Percentiles rank a stretch among this genome's conserved stretches.
These are phyloP conservation scores for Sebastiscus albofasciatus DNA, from an alignment of 2,797 vertebrate species.

Conservation along the genomic window DNA sequence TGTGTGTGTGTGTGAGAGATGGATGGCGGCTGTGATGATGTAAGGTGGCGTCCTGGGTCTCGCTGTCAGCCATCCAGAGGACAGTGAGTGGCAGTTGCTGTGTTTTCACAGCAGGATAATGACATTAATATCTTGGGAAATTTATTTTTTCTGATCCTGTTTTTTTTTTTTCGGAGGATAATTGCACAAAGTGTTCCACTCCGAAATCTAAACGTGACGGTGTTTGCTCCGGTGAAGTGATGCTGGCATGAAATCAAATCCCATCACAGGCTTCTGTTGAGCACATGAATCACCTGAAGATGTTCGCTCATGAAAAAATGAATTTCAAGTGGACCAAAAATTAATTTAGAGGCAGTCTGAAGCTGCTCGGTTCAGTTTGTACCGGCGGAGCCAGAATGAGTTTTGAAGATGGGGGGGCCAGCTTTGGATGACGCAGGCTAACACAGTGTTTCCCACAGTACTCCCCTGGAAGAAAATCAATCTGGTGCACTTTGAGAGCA, in stretches of 20 bases:
- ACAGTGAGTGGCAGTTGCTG: constrained; percentile 27
- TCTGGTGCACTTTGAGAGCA: too few species aligned
- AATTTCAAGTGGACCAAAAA: neutral
- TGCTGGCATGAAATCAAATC: neutral
- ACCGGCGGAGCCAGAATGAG: too few species aligned
- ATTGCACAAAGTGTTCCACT: neutral
- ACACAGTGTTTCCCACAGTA: too few species aligned
- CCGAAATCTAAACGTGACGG: neutral
- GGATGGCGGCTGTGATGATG: neutral
- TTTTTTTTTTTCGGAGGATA: neutral
- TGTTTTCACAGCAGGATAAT: constrained; percentile 12
- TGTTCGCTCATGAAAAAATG: neutral
- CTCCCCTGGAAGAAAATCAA: too few species aligned
- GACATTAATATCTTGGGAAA: neutral
- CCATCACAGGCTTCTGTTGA: neutral
- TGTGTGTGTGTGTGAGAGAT: neutral
- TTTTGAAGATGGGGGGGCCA: too few species aligned
- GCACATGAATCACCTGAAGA: neutral
- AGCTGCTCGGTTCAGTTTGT: neutral
- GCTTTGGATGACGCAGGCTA: too few species aligned
- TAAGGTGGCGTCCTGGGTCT: constrained; percentile 15
- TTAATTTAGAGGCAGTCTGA: neutral
- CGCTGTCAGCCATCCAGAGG: constrained; percentile 33
- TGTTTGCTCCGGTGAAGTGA: neutral
- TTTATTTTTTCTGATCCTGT: neutral